Base-by-base conservation (phyloP, 1,140 invertebrate genomes). In the Zaprionus nigranus region DNA sequence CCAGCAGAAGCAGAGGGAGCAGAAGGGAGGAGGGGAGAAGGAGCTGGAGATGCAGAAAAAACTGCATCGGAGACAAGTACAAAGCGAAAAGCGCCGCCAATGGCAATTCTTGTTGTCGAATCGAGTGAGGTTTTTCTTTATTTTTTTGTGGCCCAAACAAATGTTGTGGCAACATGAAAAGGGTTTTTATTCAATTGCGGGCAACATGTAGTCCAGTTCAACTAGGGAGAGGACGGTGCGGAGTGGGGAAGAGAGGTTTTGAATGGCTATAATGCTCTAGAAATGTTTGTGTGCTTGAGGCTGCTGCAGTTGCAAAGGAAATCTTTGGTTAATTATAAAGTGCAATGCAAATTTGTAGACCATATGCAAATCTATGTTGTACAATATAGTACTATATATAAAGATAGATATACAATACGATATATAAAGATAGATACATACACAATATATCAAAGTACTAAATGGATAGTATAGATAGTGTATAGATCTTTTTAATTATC, bases 141-240 rank as follows among this genome's bases (percentile, higher is more conserved):
- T 63, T 22, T 40, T 67, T 70, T 43, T 75, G 36, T 59, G 22
- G 68, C 64, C 75, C 68, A 56, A 76, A 84, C 84, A 90, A 88
- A 90, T 88, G 81, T 88, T 90, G 78, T 76, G 74, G 83, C 71
- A 84, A 90, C 85, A 90, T 90, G 85, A 90, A 90, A 90, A 90
- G 85, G 85, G 81, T 90, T 88, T 56, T 56, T 56, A 51, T 51
- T 51, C 83, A 82, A 86, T 87, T 86, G 84, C 64, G 40, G 57
- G 74, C 81, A 46, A 46, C 40, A 46, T 46, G 40, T 24, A 51
- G 46, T 51, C 46, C 12, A 24, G 11, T 24, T 6, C 1, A 51
- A 51, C 46, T 24, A 24, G 20, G 0, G 9, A 5, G 40, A 17
- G 40, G 11, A 17, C 2, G 1, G 40, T 20, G n/a, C 1, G 5